A percentile compares a stretch with the other conserved stretches of the same genome.
These are phyloP conservation scores for Eudyptes chrysolophus DNA, from an alignment of 2,113 vertebrate genomes.

Conservation along the genomic window DNA sequence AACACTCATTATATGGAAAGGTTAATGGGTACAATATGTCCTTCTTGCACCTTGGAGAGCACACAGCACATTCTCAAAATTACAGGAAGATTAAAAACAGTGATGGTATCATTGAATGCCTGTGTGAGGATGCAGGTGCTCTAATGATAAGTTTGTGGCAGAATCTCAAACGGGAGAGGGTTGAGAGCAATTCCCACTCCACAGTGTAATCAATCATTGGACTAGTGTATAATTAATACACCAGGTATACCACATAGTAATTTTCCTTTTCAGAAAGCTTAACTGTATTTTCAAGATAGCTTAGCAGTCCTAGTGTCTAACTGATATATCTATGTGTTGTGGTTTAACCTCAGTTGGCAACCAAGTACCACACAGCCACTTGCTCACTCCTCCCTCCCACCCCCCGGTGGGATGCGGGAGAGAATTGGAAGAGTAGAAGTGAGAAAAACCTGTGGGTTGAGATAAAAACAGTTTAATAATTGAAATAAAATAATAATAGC, in stretches of 20 bases:
- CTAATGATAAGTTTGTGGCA: conserved; percentile 48
- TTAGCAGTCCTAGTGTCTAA: neutral
- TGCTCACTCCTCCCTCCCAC: too few species aligned
- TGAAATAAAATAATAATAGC: too few species aligned
- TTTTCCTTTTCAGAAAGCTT: conserved; percentile 52
- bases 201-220: conserved; percentile 75
- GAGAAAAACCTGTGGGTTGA: too few species aligned
- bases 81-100: conserved; percentile 67
- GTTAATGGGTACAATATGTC: conserved; percentile 58
- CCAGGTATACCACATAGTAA: conserved; percentile 34
- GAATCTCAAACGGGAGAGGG: conserved; percentile 42
- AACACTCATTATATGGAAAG: neutral
- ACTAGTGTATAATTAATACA: conserved; percentile 64
- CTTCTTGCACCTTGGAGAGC: conserved; percentile 64
- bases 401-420: too few species aligned
- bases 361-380: too few species aligned
- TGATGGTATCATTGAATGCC: conserved; percentile 61
- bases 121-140: conserved; percentile 70
- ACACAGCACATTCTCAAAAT: conserved; percentile 59
- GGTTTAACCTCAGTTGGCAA: too few species aligned
- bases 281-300: conserved; percentile 15
- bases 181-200: conserved; percentile 63
- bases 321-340: neutral
- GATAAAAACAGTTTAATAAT: too few species aligned
- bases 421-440: too few species aligned